Base-by-base conservation (phyloP, 2,113 vertebrate species). In the Hemicordylus capensis region DNA sequence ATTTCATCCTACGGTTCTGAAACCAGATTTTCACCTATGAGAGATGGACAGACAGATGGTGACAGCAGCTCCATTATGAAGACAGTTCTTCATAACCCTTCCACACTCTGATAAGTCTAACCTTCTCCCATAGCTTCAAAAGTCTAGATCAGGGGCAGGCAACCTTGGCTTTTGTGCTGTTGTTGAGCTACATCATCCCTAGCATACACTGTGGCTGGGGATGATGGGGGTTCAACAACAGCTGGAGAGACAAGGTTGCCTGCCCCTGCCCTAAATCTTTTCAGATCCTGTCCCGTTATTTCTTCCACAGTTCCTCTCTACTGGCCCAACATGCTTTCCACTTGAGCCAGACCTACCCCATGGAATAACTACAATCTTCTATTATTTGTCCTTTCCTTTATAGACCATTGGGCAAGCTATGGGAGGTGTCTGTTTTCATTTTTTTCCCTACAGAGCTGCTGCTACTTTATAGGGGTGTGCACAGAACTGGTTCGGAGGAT, bases 1-100 rank as follows among this genome's bases (percentile, higher is more conserved):
- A 99, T 89, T 99, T 99, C 99, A 99, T 99, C 64, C 99, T 97
- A 34, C 99, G 96, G 95, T 99, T 99, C 95, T 99, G 99, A 96
- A 99, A 99, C 99, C 99, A 99, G 92, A 99, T 99, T 95, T 99
- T 99, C 73, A 98, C 99, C 99, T 99, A 93, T 6, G 9, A 10
- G 72, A 79, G 59, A 76, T 56, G 73, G 24, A 81, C 17, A 69
- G 26, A 5, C n/a, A 73, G 34, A 64, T 3, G 31, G 34, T 20
- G 8, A 89, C 56, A 88, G 79, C 28, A 8, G 19, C 19, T 10
- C 42, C 3, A 15, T 28, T 34, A 39, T 31, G 44, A 80, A n/a
- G 44, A 59, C 20, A 77, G 48, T 51, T 24, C 61, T 46, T 51
- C 22, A 26, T 66, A 61, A 56, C 69, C 19, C 11, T 44, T 31